Base-by-base conservation (phyloP, 1,140 invertebrate genomes). In the Pogonomyrmex californicus region DNA sequence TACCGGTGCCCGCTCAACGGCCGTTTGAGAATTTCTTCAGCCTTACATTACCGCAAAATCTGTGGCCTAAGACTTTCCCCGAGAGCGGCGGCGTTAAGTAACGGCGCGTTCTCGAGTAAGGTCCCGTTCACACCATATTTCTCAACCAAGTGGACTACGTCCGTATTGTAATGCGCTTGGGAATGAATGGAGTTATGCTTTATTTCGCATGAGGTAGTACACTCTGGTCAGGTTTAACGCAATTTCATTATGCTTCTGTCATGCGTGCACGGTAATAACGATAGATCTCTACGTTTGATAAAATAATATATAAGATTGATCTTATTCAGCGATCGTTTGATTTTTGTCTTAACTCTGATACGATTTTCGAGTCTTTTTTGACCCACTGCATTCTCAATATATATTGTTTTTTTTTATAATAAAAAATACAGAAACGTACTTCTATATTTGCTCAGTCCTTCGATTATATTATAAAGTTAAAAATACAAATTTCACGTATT, bases 21-120 rank as follows among this genome's bases (percentile, higher is more conserved):
- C 44, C 54, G 54, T 86, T 81, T 49, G 41, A 65, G 71, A 90
- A 90, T 89, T 90, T 90, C 88, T 90, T 90, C 65, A 73, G 70
- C 44, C 63, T 68, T 47, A 62, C 68, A 49, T 44, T 33, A 54
- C 66, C 47, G 71, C 76, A 78, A 78, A 77, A 89, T 71, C 62
- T 66, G 62, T 54, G 79, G 56, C 33, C 41, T 41, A 75, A 82
- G 54, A 90, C 87, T 90, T 90, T 90, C 88, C 88, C 87, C 30
- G 85, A 63, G 77, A 73, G 76, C 79, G 66, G 49, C 63, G 54
- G 14, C 63, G 63, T 89, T 89, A 88, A 66, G 87, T 77, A 90
- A 90, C 63, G 44, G 71, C 73, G 47, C 23, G 33, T 23, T 83
- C 66, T 38, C 66, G 30, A n/a, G n/a, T 73, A 83, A 83, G 54